phyloP scores from a whole-genome alignment of 1,140 invertebrate genomes.

The Drosophila nikananu region DNA sequence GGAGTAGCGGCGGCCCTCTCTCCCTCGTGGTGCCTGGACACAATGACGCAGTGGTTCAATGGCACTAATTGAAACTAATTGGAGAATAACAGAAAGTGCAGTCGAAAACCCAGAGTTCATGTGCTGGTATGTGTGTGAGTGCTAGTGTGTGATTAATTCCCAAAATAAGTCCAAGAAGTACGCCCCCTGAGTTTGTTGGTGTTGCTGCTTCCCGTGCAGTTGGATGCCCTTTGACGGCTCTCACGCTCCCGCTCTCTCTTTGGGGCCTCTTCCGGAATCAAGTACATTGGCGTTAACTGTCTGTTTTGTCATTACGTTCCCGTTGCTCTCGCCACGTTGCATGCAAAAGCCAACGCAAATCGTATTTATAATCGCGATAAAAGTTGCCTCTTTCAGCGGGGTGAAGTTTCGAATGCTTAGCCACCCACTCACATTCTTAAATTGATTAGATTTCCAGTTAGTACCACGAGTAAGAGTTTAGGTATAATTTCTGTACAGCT shows the following conservation, averaged over 20 bases:
- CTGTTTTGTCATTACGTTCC: constrained; percentile 72
- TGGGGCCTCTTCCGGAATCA: constrained; percentile 23
- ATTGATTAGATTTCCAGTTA: constrained; percentile 67
- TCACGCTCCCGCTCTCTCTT: constrained; percentile 34
- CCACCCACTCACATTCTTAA: constrained; percentile 20
- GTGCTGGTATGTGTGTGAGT: constrained; percentile 28
- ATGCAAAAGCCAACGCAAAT: constrained; percentile 52
- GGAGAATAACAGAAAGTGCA: constrained; percentile 71
- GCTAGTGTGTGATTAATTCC: constrained; percentile 46
- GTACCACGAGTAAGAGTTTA: constrained; percentile 10
- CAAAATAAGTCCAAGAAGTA: constrained; percentile 44
- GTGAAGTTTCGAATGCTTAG: constrained; percentile 26
- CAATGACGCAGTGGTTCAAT: constrained; percentile 66
- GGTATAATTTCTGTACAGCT: constrained; percentile 32
- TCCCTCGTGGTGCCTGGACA: constrained; percentile 15
- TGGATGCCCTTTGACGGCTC: constrained; percentile 60
- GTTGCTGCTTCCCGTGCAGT: constrained; percentile 43
- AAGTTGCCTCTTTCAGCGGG: constrained; percentile 34
- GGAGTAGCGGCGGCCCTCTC: constrained; percentile 28
- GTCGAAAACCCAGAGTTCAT: constrained; percentile 31
- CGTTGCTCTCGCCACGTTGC: constrained; percentile 75
- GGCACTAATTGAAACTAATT: constrained; percentile 81
- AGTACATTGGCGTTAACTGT: constrained; percentile 71
- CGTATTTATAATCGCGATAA: constrained; percentile 73
- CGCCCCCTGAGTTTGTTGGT: constrained; percentile 54